Percentiles rank a stretch among this genome's conserved stretches.
Evolutionary conservation across 2,113 vertebrate species (phyloP).

Genomic region (Phrynosoma platyrhinos): DNA sequence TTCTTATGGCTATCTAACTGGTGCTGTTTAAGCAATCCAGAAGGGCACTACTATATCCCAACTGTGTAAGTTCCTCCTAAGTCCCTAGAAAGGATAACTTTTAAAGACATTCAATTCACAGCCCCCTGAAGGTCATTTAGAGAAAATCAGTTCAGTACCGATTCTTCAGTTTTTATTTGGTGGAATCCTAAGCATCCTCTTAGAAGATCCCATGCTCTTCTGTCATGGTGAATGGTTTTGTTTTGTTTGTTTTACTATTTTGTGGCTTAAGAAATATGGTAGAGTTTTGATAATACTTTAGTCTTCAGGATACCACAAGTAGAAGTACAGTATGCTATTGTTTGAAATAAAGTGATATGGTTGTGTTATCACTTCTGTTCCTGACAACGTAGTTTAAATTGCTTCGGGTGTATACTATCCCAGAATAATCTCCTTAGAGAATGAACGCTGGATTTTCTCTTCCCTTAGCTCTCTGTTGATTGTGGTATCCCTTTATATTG

Average conservation of each 20-base stretch:
- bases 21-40: not conserved
- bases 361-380: not conserved
- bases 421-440: too few species aligned
- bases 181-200: fast-evolving
- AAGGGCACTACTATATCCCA: not conserved
- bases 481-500: too few species aligned
- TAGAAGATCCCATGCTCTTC: not conserved
- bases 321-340: not conserved
- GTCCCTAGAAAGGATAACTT: not conserved
- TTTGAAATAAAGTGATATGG: not conserved
- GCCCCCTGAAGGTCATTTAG: fast-evolving
- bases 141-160: fast-evolving
- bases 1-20: slow-evolving; percentile 47
- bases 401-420: not conserved
- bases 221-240: not conserved
- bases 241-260: fast-evolving
- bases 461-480: too few species aligned
- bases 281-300: not conserved
- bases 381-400: not conserved
- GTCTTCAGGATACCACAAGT: not conserved
- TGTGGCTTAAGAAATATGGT: not conserved
- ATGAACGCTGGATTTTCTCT: too few species aligned
- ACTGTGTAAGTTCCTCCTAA: not conserved
- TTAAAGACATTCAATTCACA: fast-evolving
- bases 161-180: fast-evolving